phyloP scores from a whole-genome alignment of 2,888 invertebrate genomes.

The Ochropleura plecta region DNA sequence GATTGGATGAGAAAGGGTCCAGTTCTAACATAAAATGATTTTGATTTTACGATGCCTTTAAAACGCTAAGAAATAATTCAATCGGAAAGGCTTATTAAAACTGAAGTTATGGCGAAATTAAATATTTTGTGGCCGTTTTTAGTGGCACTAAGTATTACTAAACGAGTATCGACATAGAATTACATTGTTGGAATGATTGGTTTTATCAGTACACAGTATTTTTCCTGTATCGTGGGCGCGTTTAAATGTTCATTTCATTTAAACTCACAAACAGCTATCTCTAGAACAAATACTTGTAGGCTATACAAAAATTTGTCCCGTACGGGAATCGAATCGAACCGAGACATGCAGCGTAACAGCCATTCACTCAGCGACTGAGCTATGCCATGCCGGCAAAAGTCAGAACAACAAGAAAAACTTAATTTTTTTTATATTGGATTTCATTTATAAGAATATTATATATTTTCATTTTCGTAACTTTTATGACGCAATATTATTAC shows the following conservation, averaged over 20 bases:
- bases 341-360: background rate
- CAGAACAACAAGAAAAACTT: background rate
- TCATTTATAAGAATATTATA: too few relatives aligned
- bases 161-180: background rate
- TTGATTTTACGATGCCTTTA: constrained; percentile 39
- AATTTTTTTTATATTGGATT: background rate
- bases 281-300: too few relatives aligned
- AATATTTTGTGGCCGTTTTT: background rate
- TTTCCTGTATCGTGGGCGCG: background rate
- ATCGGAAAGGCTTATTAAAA: constrained; percentile 3
- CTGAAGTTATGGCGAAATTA: background rate
- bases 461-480: too few relatives aligned
- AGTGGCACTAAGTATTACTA: background rate
- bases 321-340: too few relatives aligned
- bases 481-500: too few relatives aligned
- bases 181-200: too few relatives aligned
- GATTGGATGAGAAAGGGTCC: constrained; percentile 54
- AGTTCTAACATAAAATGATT: constrained; percentile 37
- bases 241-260: too few relatives aligned
- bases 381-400: too few relatives aligned
- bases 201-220: too few relatives aligned
- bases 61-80: constrained; percentile 25
- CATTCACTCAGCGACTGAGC: background rate
- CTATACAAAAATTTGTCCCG: too few relatives aligned
- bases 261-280: too few relatives aligned